Base-by-base conservation (phyloP, 2,113 vertebrate species). In the Gymnarchus niloticus region DNA sequence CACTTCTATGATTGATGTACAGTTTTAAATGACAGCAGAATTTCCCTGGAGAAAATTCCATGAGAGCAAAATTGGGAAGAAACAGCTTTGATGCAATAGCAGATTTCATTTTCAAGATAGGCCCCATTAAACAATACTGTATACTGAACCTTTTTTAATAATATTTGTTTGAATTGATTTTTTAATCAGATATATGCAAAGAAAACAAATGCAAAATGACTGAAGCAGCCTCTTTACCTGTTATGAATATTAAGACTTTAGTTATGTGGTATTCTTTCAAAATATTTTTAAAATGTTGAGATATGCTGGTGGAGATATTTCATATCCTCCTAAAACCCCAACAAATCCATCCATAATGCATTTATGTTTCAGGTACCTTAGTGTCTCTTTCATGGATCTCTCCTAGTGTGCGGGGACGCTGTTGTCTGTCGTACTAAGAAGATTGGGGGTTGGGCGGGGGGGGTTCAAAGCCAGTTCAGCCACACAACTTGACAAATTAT, bases 401-500 rank as follows among this genome's bases (percentile, higher is more conserved):
- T 44, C 93, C 93, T 94, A 89, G n/a, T 48, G 37, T 44, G 48
- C 65, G 76, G 61, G 86, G 49, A 87, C 73, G n/a, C 48, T 25
- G 77, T 56, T 69, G 37, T 81, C 82, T 69, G 83, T 82, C 69
- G 25, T 28, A 73, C 85, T 8, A 52, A 88, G 83, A 1, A 37
- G 83, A 46, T 44, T 46, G 83, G 37, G 28, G 46, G 78, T 41
- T 84, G 78, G 48, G 48, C 4, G 69, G 8, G 48, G n/a, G 56
- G 76, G 95, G 97, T 98, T 98, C 97, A 98, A 96, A 97, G 96
- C 94, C 94, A 96, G 97, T 98, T 98, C 97, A 98, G 96, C 95
- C 95, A 95, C 96, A 94, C 93, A 93, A 95, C 95, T 97, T 98
- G 97, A 99, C 97, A 98, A 98, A 99, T 97, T 97, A 98, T 99